phyloP scores from a whole-genome alignment of 2,888 invertebrate species.

The Hemicrepidius hirtus region DNA sequence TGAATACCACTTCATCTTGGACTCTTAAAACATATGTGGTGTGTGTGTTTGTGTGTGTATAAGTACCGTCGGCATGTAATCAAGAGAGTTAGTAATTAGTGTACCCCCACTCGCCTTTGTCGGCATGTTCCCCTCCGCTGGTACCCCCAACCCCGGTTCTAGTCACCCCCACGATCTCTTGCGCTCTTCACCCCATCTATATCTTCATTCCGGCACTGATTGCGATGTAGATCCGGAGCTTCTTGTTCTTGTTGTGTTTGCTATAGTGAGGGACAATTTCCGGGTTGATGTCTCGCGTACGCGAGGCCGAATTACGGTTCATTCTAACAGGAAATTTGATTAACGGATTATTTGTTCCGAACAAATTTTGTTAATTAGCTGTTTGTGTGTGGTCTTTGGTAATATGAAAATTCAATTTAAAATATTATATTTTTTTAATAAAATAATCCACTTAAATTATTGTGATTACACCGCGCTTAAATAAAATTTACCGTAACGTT shows the following conservation, averaged over 20 bases:
- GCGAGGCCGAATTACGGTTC: slow-evolving; percentile 36
- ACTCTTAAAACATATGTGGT: slow-evolving; percentile 35
- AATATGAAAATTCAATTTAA: slow-evolving; percentile 5
- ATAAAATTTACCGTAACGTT: not conserved
- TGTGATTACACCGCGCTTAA: not conserved
- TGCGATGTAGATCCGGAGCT: slow-evolving; percentile 63
- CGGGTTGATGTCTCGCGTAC: slow-evolving; percentile 57
- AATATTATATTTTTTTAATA: not conserved
- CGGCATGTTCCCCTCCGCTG: slow-evolving; percentile 54
- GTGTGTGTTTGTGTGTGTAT: slow-evolving; percentile 35
- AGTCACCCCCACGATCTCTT: slow-evolving; percentile 68
- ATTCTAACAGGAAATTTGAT: slow-evolving; percentile 47
- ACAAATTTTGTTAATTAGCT: slow-evolving; percentile 23
- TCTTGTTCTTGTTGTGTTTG: slow-evolving; percentile 63
- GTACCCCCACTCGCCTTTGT: slow-evolving; percentile 58
- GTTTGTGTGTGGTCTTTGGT: slow-evolving; percentile 24
- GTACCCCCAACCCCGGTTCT: slow-evolving; percentile 61
- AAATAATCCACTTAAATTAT: not conserved
- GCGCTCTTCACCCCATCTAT: slow-evolving; percentile 63
- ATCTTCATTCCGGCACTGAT: slow-evolving; percentile 65
- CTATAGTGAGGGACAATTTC: slow-evolving; percentile 59
- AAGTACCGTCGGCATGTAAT: slow-evolving; percentile 44
- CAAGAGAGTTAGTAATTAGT: slow-evolving; percentile 54
- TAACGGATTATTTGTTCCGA: slow-evolving; percentile 26
- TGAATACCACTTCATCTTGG: slow-evolving; percentile 34